Evolutionary conservation across 2,797 vertebrate genomes (phyloP), one percentile per base, ranked within the genome.

Genomic region (Falco rusticolus): DNA sequence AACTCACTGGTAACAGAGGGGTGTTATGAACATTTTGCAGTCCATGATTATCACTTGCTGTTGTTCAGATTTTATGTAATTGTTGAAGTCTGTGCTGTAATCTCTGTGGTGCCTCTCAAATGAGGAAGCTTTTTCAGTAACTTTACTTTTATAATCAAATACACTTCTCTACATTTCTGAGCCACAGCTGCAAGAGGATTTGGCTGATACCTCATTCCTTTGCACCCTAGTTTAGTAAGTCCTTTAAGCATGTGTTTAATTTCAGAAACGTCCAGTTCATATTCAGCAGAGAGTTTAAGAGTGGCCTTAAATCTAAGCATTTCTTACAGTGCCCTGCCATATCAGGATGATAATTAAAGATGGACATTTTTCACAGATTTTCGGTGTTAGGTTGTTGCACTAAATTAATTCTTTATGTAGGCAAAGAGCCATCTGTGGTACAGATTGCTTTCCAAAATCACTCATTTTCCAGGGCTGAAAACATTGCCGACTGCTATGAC

Each of bases 61-160:
- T 84, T 96, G 77, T 94, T 96, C 89, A 84, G 68, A 51, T 95
- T 92, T 95, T 94, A 71, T 8, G 1, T 90, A 89, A 83, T 89
- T 93, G 72, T 16, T 93, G 94, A 84, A 82, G 56, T 83, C 90
- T 95, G 57, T 65, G 54, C n/a, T 90, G 72, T 86, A 59, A 87
- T 88, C 65, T 95, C 54, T 0, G 0, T 76, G 83, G 82, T 91
- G 93, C 79, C 72, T 94, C 79, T 93, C 79, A 88, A 61, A 68
- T 79, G 39, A 81, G 79, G 68, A 84, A 81, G 57, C 25, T 91
- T 91, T 84, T 88, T 41, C 63, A 64, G 18, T 76, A 65, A 56
- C 87, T 84, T 75, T 56, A 31, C 37, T 91, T 91, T 56, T 63
- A 24, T 63, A 91, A 50, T 57, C 61, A 33, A 90, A 53, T 59